Percentiles rank a stretch among this genome's conserved stretches.
These are phyloP conservation scores for Hermatobates lingyangjiaoensis DNA, from an alignment of 1,140 invertebrate genomes.

Conservation along the genomic window DNA sequence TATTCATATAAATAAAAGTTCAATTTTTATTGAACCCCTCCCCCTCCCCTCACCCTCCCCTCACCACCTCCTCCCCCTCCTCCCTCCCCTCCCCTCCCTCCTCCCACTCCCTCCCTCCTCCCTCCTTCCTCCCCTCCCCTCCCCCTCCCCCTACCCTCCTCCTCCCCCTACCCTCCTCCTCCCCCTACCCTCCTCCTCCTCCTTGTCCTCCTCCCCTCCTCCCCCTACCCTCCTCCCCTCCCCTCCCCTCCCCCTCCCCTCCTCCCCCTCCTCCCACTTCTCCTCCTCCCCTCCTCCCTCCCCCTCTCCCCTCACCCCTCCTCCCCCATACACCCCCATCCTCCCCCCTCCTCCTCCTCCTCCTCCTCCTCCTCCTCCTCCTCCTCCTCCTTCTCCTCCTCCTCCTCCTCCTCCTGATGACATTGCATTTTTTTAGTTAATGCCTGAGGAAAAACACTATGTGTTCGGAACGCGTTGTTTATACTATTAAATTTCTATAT, in stretches of 20 bases:
- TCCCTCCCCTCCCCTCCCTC: not conserved
- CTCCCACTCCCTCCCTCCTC: not conserved
- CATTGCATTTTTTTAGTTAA: no score
- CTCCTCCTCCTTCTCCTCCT: no score
- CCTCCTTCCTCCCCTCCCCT: slow-evolving; percentile 1
- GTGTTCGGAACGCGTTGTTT: no score
- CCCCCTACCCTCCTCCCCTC: not conserved
- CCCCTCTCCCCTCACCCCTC: no score
- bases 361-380: no score
- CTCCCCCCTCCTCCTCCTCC: no score
- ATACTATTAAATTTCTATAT: no score
- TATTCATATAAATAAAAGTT: no score
- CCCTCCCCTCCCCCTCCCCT: not conserved
- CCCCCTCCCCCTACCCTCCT: slow-evolving; percentile 6
- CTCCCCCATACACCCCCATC: no score
- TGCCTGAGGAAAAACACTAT: no score
- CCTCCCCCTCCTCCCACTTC: not conserved
- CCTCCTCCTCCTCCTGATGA: no score
- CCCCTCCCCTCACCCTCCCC: slow-evolving; percentile 1
- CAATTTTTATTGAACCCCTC: not conserved
- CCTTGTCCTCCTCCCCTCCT: not conserved
- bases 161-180: no score
- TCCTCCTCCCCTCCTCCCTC: not conserved
- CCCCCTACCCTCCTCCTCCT: not conserved
- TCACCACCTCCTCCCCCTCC: not conserved